Conservation (phyloP, 2,797 vertebrate genomes). For the Delichon dasypus region DNA sequence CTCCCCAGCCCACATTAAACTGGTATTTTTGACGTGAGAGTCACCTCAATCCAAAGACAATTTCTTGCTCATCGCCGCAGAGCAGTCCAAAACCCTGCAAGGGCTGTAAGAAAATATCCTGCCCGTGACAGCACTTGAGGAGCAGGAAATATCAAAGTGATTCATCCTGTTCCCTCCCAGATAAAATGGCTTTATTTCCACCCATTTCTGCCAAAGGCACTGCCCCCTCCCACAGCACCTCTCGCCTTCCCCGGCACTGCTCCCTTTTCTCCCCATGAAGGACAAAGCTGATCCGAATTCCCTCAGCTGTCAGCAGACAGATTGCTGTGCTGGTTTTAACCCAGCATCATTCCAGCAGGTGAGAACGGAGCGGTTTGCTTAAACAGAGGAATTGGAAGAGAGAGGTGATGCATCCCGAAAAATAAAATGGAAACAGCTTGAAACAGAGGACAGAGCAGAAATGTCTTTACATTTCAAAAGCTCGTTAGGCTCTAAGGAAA, state of each 20-base stretch:
- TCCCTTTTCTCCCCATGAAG: neutral
- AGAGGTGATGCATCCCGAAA: neutral
- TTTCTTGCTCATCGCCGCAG: neutral
- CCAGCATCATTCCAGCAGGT: neutral
- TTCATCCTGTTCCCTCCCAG: neutral
- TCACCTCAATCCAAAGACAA: neutral
- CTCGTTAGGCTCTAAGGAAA: neutral
- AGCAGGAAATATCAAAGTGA: neutral
- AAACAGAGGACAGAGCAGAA: neutral
- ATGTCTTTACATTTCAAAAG: neutral
- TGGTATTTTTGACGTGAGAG: neutral
- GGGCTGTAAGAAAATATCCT: neutral
- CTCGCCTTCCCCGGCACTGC: neutral
- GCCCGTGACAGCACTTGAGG: neutral
- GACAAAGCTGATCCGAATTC: neutral
- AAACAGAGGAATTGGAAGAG: neutral
- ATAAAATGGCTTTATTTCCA: neutral
- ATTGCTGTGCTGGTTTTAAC: neutral
- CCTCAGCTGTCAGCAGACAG: neutral
- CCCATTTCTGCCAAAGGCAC: neutral
- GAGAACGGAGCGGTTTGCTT: neutral
- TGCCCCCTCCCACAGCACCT: neutral
- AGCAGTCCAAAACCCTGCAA: neutral
- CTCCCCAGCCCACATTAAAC: neutral
- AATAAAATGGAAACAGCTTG: neutral